A percentile compares a stretch with the other conserved stretches of the same genome.
Conservation (phyloP, 2,797 vertebrate genomes). For the Sternarchorhynchus goeldii region DNA sequence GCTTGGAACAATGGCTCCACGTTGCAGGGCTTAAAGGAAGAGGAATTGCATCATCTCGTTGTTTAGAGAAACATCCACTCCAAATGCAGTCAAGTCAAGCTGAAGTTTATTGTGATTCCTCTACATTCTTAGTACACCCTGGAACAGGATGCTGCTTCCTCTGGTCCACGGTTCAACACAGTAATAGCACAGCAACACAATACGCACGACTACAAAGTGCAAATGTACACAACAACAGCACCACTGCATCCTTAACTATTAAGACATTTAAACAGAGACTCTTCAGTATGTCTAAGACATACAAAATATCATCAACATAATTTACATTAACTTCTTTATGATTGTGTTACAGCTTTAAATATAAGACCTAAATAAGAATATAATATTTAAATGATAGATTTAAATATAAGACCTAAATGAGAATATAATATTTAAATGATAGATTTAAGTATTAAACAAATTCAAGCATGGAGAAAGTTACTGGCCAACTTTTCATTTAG, state of each 20-base stretch:
- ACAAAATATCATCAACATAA: background rate
- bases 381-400: background rate
- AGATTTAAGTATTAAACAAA: conserved; percentile 1
- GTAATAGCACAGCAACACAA: too few species aligned
- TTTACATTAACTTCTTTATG: background rate
- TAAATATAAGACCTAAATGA: background rate
- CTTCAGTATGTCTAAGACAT: conserved; percentile 10
- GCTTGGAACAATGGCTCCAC: conserved; percentile 9
- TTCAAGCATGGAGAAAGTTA: background rate
- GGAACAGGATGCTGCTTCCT: too few species aligned
- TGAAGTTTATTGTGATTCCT: too few species aligned
- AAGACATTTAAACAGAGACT: background rate
- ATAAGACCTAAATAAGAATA: too few species aligned
- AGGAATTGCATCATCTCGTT: background rate
- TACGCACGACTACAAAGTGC: too few species aligned
- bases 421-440: too few species aligned
- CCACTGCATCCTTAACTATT: too few species aligned
- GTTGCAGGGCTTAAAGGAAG: background rate
- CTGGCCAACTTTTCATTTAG: background rate
- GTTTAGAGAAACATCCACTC: background rate
- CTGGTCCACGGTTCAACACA: too few species aligned
- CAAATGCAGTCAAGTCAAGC: background rate
- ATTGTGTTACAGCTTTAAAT: too few species aligned
- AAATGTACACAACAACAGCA: too few species aligned
- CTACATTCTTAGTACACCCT: too few species aligned